Evolutionary conservation across 2,113 vertebrate genomes (phyloP), one percentile per base, ranked within the genome.

Genomic region (Himantopus leucocephalus): DNA sequence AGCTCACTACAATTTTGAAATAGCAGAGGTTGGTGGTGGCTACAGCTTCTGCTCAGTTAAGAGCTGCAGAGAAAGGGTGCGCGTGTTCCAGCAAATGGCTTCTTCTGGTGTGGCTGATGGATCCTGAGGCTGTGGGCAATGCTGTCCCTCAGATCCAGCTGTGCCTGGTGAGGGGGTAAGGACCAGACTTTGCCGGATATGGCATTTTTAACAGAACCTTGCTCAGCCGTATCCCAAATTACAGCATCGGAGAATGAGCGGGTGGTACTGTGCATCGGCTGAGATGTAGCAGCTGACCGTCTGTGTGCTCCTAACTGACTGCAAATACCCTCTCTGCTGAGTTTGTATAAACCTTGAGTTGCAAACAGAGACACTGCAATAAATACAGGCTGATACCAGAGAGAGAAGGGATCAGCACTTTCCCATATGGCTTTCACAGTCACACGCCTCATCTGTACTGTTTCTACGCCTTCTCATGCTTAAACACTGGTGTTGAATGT

Each of bases 211-310:
- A 27, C 37, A 63, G 37, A n/a, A 34, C 13, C 39, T 85, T 79
- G 16, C 45, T 27, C 64, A 71, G 68, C 27, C 56, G 4, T 20
- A 9, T 85, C 78, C 60, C 27, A n/a, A 19, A 67, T 14, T 30
- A 41, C 34, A 63, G 47, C 35, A 24, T 5, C 1, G 2, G 59
- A 74, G 22, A 1, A 1, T 14, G 22, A 50, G 32, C 0, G 1
- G 29, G 34, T 47, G 52, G 53, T 26, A 19, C 41, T 55, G 52
- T 20, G 29, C 5, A 1, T 34, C 10, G 6, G 56, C 52, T 45
- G 47, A 67, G 60, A 45, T 22, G 37, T 45, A 85, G 70, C 58
- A 71, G 32, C 67, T 79, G 35, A 22, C 48, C 5, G 24, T 5
- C 45, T 63, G 18, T 19, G 56, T 30, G 34, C 22, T 76, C 35